Conservation (phyloP, 2,797 vertebrate species). For the Crocodylus rhombifer region DNA sequence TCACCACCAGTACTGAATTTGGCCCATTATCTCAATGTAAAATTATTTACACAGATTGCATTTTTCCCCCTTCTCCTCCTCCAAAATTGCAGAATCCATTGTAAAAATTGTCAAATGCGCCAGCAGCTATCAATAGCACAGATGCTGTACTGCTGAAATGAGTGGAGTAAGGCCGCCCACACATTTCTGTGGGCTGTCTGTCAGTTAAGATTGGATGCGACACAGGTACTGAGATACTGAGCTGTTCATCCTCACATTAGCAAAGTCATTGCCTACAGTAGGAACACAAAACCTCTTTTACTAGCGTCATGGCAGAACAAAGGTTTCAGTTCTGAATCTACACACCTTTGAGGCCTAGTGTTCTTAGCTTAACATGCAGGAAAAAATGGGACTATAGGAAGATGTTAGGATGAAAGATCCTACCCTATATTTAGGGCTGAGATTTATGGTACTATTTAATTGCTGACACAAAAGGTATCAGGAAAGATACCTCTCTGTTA, state of each 20-base stretch:
- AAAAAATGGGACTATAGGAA: not conserved
- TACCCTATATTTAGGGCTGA: slow-evolving; percentile 39
- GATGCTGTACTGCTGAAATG: slow-evolving; percentile 49
- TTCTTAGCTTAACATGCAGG: slow-evolving; percentile 14
- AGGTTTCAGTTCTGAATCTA: slow-evolving; percentile 23
- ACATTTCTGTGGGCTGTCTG: slow-evolving; percentile 72
- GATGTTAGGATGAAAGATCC: not conserved
- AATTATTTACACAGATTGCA: slow-evolving; percentile 49
- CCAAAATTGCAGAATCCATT: slow-evolving; percentile 46
- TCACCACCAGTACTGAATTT: slow-evolving; percentile 33
- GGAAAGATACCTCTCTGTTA: slow-evolving; percentile 19
- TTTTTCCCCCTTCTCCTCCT: not conserved
- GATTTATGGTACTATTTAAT: slow-evolving; percentile 20
- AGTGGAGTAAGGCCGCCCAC: slow-evolving; percentile 67
- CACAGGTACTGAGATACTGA: slow-evolving; percentile 48
- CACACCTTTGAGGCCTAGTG: not conserved
- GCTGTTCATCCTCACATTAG: slow-evolving; percentile 46
- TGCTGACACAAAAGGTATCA: slow-evolving; percentile 49
- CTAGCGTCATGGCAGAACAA: slow-evolving; percentile 1
- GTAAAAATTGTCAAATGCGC: slow-evolving; percentile 22
- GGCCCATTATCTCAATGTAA: slow-evolving; percentile 49
- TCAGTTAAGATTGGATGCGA: slow-evolving; percentile 58
- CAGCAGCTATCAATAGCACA: slow-evolving; percentile 72
- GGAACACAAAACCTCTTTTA: slow-evolving; percentile 36
- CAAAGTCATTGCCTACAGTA: slow-evolving; percentile 32